Evolutionary conservation across 2,888 invertebrate genomes (phyloP).

Genomic region (Sphaeridia pumilis): DNA sequence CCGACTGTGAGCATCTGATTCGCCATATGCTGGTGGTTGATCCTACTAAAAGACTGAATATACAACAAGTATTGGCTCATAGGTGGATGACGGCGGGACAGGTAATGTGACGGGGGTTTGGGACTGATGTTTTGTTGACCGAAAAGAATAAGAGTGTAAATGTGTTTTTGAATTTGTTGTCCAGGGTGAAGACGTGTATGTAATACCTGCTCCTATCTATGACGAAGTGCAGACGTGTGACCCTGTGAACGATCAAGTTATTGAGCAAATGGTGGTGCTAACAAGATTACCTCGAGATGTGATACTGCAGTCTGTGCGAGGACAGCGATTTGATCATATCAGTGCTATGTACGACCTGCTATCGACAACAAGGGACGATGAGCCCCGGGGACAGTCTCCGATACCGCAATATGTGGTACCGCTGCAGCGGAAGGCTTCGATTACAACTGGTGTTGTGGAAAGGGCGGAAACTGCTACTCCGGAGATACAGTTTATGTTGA

Average conservation of each 20-base stretch:
- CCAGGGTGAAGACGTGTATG: not conserved
- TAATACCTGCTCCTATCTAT: not conserved
- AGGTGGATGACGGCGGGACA: constrained; percentile 58
- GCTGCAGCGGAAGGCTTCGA: constrained; percentile 34
- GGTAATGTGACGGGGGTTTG: not conserved
- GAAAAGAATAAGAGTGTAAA: not conserved
- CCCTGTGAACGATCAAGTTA: constrained; percentile 55
- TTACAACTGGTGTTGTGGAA: constrained; percentile 36
- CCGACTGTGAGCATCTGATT: constrained; percentile 90
- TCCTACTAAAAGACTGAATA: constrained; percentile 75
- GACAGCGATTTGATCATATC: constrained; percentile 78
- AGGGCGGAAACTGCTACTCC: constrained; percentile 26
- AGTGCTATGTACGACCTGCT: constrained; percentile 87
- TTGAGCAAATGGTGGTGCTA: constrained; percentile 69
- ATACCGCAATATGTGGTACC: constrained; percentile 26
- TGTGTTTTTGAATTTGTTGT: not conserved
- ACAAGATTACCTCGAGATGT: constrained; percentile 62
- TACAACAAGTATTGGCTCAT: constrained; percentile 84
- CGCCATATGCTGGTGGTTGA: constrained; percentile 91
- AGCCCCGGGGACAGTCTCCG: constrained; percentile 16
- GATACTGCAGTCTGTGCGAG: constrained; percentile 67
- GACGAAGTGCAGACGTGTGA: constrained; percentile 37
- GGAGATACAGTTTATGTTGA: constrained; percentile 39
- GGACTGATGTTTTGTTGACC: not conserved
- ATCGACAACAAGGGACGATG: constrained; percentile 51